Evolutionary conservation across 2,888 invertebrate genomes (phyloP), one percentile per base, ranked within the genome.

Genomic region (Polyommatus iphigenia): DNA sequence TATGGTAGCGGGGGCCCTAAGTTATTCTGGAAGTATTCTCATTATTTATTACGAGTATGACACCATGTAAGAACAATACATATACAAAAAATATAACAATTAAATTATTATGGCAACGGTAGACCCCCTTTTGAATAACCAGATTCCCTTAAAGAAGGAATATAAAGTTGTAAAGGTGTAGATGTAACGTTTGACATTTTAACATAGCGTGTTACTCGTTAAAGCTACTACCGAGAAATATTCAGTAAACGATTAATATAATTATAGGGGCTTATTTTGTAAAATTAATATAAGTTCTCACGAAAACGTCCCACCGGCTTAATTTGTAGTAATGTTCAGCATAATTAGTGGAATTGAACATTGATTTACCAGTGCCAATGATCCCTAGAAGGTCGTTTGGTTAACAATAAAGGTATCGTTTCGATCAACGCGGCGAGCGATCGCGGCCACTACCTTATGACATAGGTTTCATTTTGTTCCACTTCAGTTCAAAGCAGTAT

Each of bases 181-280:
- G 29, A 67, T 67, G 67, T 67, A 5, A 29, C 67, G 6, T 67
- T 67, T 67, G 67, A 67, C 67, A 29, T 67, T 67, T 62, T 15
- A 67, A 15, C 67, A 32, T 67, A 32, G 67, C 67, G 67, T 67
- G 67, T 32, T 32, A 32, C 67, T 32, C 32, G 67, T 29, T 29
- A 18, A 32, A 32, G 67, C 67, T 18, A 67, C 32, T 67, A 67
- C 67, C 32, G 67, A 67, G 67, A 67, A 67, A 29, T 67, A 67
- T 67, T 29, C 29, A 67, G 67, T 32, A 32, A 67, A 67, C 29
- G 67, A 67, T 29, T 29, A 15, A 67, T 67, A 67, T 24, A 24
- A 62, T 67, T 67, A 67, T 20, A 32, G 29, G 18, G 67, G 67
- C 67, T 67, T 67, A 67, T 32, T 67, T 67, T 67, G 67, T 67